phyloP scores from a whole-genome alignment of 1,140 invertebrate species.

The Holcopasites calliopsidis region DNA sequence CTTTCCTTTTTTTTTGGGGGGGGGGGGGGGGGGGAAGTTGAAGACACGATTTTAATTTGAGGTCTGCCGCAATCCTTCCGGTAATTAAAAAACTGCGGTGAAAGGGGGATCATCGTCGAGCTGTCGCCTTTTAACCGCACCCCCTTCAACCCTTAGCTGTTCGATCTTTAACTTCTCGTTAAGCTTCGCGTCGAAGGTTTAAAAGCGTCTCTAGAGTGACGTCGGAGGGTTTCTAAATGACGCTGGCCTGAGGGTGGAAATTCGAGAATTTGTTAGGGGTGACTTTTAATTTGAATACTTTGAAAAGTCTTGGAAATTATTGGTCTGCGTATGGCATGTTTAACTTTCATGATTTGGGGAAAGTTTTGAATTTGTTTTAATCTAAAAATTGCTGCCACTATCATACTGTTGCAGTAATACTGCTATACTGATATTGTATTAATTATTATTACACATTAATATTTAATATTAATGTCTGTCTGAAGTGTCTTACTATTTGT shows the following conservation, averaged over 20 bases:
- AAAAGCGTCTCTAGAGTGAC: too few species aligned
- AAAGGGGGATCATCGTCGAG: slow-evolving; percentile 35
- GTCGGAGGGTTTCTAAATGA: neutral
- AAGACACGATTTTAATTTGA: slow-evolving; percentile 48
- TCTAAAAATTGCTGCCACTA: too few species aligned
- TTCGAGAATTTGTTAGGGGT: slow-evolving; percentile 19
- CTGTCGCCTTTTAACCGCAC: neutral
- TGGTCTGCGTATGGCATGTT: neutral
- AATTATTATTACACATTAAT: too few species aligned
- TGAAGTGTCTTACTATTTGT: too few species aligned
- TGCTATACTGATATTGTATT: too few species aligned
- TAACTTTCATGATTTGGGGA: too few species aligned
- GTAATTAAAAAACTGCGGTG: slow-evolving; percentile 53
- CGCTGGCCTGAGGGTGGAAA: neutral
- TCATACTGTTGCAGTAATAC: too few species aligned
- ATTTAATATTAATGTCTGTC: too few species aligned
- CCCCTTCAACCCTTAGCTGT: neutral
- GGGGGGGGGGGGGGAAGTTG: neutral
- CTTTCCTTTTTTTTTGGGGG: neutral
- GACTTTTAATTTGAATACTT: slow-evolving; percentile 11
- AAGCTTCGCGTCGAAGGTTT: neutral
- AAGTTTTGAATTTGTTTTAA: too few species aligned
- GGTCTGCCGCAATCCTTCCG: slow-evolving; percentile 46
- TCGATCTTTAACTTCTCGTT: slow-evolving; percentile 48
- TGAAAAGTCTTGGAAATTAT: slow-evolving; percentile 2